Conservation (phyloP, 2,888 invertebrate species). For the Plebejus melissa region DNA sequence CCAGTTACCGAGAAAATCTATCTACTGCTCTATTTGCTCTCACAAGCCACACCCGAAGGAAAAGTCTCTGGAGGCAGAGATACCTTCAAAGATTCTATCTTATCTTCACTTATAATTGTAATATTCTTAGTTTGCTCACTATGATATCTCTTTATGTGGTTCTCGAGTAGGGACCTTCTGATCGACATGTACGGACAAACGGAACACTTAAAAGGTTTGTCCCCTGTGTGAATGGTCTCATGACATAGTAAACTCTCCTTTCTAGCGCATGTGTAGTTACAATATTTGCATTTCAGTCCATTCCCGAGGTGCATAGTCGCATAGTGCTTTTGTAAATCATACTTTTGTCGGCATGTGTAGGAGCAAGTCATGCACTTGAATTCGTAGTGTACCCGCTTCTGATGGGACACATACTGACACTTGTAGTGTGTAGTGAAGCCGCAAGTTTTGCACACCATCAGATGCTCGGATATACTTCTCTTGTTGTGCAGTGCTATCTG, state of each 20-base stretch:
- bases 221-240: slow-evolving; percentile 53
- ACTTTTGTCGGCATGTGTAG: slow-evolving; percentile 52
- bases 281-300: slow-evolving; percentile 52
- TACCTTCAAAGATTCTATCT: slow-evolving; percentile 49
- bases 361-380: slow-evolving; percentile 52
- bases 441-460: slow-evolving; percentile 46
- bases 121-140: slow-evolving; percentile 42
- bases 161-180: slow-evolving; percentile 46
- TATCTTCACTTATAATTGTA: slow-evolving; percentile 45
- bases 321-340: slow-evolving; percentile 55
- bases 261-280: slow-evolving; percentile 50
- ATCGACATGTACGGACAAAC: slow-evolving; percentile 52
- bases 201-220: slow-evolving; percentile 54
- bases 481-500: slow-evolving; percentile 61
- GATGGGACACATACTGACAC: slow-evolving; percentile 54
- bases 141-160: slow-evolving; percentile 50
- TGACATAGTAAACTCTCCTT: slow-evolving; percentile 54
- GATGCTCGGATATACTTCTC: slow-evolving; percentile 45
- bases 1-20: neutral
- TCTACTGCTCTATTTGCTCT: slow-evolving; percentile 10
- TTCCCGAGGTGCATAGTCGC: slow-evolving; percentile 50
- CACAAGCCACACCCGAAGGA: slow-evolving; percentile 1
- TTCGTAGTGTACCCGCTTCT: slow-evolving; percentile 50
- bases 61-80: slow-evolving; percentile 29
- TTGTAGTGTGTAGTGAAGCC: slow-evolving; percentile 49